Evolutionary conservation across 2,113 vertebrate species (phyloP).

Genomic region (Caracal caracal): DNA sequence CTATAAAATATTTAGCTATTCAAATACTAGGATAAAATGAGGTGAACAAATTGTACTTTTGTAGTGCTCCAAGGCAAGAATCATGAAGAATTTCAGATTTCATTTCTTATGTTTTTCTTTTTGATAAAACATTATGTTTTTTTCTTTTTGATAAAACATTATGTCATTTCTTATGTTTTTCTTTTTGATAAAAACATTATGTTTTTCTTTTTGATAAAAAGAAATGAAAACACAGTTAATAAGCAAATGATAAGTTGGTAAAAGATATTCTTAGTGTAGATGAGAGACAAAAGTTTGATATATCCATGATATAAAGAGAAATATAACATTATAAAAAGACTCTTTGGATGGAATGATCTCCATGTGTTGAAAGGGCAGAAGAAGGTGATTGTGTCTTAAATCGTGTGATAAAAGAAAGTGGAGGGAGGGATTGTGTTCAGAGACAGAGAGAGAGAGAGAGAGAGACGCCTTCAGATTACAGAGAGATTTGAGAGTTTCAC

Average conservation of each 20-base stretch:
- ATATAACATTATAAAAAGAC: background rate
- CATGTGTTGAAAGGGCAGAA: background rate
- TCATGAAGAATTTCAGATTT: background rate
- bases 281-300: background rate
- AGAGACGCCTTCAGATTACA: background rate
- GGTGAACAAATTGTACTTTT: background rate
- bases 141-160: background rate
- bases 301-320: background rate
- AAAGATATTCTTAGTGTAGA: background rate
- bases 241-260: background rate
- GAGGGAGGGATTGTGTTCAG: background rate
- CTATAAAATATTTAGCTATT: background rate
- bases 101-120: background rate
- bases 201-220: background rate
- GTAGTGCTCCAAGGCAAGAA: background rate
- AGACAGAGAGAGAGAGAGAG: background rate
- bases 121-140: background rate
- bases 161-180: background rate
- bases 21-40: background rate
- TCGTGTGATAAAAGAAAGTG: background rate
- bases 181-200: background rate
- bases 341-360: background rate
- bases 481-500: background rate
- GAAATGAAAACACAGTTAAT: background rate
- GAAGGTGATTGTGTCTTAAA: background rate